Conservation (phyloP, 2,113 vertebrate species). For the Sterrhoptilus dennistouni region DNA sequence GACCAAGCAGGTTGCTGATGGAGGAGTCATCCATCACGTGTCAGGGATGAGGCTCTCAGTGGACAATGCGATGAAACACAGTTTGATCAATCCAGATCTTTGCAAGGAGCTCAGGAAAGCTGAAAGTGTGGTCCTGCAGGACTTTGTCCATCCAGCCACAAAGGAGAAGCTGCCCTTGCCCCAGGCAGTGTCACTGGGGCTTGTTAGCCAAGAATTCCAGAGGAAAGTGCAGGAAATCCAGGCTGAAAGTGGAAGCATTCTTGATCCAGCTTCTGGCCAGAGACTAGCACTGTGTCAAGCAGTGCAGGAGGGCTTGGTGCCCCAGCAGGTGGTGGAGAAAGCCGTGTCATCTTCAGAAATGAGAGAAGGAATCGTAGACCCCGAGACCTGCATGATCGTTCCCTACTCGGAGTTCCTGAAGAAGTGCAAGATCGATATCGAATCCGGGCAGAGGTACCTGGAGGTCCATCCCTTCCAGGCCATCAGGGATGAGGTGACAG, state of each 20-base stretch:
- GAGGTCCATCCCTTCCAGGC: slow-evolving; percentile 84
- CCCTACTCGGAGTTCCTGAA: slow-evolving; percentile 88
- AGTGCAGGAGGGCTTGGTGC: slow-evolving; percentile 74
- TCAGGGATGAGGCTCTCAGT: slow-evolving; percentile 88
- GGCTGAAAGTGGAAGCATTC: slow-evolving; percentile 52
- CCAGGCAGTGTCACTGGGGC: slow-evolving; percentile 68
- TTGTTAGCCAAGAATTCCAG: slow-evolving; percentile 54
- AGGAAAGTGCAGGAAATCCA: slow-evolving; percentile 73
- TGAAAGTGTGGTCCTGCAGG: slow-evolving; percentile 74
- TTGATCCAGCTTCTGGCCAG: slow-evolving; percentile 71
- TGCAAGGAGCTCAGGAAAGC: slow-evolving; percentile 77
- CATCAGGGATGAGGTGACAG: slow-evolving; percentile 67
- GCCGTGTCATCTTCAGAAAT: slow-evolving; percentile 66
- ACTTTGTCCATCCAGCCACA: slow-evolving; percentile 67
- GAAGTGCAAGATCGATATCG: slow-evolving; percentile 88
- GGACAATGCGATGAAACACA: slow-evolving; percentile 77
- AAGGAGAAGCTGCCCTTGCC: slow-evolving; percentile 67
- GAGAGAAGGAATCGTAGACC: slow-evolving; percentile 78
- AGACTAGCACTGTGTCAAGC: slow-evolving; percentile 78
- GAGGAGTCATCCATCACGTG: slow-evolving; percentile 88
- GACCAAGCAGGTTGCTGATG: slow-evolving; percentile 85
- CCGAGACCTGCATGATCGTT: slow-evolving; percentile 76
- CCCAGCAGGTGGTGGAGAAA: slow-evolving; percentile 51
- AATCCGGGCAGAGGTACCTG: slow-evolving; percentile 88
- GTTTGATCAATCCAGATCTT: slow-evolving; percentile 76